Conservation (phyloP, 2,888 invertebrate genomes). For the Drosophila melanosoma region DNA sequence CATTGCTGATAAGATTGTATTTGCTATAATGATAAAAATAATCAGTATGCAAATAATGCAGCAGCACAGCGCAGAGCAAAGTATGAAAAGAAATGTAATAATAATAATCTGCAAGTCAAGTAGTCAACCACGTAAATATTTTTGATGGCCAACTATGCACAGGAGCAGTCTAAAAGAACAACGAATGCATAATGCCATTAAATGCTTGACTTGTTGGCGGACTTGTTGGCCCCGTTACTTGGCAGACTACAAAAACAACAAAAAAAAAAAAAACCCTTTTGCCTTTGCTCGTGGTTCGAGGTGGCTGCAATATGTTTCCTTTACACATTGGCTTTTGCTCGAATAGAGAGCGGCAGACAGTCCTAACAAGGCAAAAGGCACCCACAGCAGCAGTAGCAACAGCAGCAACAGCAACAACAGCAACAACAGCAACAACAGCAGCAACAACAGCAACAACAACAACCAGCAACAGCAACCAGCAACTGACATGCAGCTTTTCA, state of each 20-base stretch:
- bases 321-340: constrained; percentile 12
- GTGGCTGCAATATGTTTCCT: constrained; percentile 24
- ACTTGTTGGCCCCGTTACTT: constrained; percentile 10
- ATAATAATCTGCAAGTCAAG: constrained; percentile 37
- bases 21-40: neutral
- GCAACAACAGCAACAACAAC: neutral
- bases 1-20: neutral
- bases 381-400: neutral
- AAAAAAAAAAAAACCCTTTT: neutral
- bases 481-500: constrained; percentile 19
- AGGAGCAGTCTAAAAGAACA: constrained; percentile 4
- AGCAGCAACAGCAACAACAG: too few species aligned
- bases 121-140: constrained; percentile 37
- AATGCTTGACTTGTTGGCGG: constrained; percentile 41
- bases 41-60: neutral
- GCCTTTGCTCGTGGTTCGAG: neutral
- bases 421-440: neutral
- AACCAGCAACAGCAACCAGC: neutral
- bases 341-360: neutral
- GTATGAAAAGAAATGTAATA: constrained; percentile 39
- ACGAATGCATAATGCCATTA: constrained; percentile 55
- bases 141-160: constrained; percentile 39
- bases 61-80: neutral
- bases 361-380: constrained; percentile 9
- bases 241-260: neutral